Evolutionary conservation across 1,140 invertebrate genomes (phyloP).

Genomic region (Spodoptera frugiperda): DNA sequence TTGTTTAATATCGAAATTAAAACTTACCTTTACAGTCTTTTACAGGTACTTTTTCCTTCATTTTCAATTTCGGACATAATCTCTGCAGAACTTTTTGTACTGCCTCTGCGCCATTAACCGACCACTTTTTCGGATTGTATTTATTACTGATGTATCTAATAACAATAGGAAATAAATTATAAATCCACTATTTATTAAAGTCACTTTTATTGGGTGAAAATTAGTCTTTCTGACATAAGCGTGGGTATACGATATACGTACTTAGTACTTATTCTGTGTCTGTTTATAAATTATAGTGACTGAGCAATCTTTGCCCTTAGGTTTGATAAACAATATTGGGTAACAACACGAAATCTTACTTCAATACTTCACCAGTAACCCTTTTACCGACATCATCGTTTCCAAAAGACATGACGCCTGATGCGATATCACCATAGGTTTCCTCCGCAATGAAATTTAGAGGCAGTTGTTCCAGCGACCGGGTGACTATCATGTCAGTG

Average conservation of each 20-base stretch:
- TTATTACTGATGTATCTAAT: background rate
- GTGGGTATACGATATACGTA: too few species aligned
- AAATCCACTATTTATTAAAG: too few species aligned
- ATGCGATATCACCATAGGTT: conserved; percentile 87
- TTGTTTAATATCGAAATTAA: background rate
- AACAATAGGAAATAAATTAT: background rate
- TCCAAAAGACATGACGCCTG: conserved; percentile 89
- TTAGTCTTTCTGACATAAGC: too few species aligned
- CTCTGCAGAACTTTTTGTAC: background rate
- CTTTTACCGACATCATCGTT: conserved; percentile 86
- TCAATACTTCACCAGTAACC: conserved; percentile 87
- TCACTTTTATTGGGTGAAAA: too few species aligned
- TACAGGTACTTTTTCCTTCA: too few species aligned
- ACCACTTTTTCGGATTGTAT: background rate
- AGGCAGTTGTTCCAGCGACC: conserved; percentile 86
- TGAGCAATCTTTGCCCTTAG: too few species aligned
- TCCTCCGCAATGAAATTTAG: conserved; percentile 90
- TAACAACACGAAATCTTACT: conserved; percentile 54
- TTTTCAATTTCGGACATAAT: background rate
- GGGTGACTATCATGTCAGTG: conserved; percentile 90
- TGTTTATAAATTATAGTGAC: too few species aligned
- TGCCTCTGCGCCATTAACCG: background rate
- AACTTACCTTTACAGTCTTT: background rate
- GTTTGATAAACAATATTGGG: too few species aligned
- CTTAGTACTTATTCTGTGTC: too few species aligned